Percentiles rank a stretch among this genome's conserved stretches.
Evolutionary conservation across 2,888 invertebrate genomes (phyloP).

Genomic region (Dorcus hopei): DNA sequence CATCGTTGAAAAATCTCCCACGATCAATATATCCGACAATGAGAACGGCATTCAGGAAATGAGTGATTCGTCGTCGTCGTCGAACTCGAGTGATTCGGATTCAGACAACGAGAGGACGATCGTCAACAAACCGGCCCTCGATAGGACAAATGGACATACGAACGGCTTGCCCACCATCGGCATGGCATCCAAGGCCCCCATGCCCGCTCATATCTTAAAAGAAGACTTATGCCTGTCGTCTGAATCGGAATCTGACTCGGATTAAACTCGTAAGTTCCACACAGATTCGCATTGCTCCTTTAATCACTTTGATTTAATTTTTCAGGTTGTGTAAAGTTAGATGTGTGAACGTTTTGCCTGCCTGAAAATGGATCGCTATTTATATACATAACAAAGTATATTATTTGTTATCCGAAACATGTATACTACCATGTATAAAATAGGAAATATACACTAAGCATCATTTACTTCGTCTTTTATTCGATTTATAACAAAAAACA

Average conservation of each 20-base stretch:
- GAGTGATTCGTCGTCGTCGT: constrained; percentile 44
- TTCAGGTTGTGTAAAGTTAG: background rate
- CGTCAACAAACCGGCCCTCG: constrained; percentile 1
- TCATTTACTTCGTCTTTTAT: background rate
- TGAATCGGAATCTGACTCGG: constrained; percentile 78
- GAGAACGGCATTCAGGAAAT: constrained; percentile 43
- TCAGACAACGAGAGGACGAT: constrained; percentile 34
- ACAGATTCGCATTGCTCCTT: no score
- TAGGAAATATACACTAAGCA: constrained; percentile 4
- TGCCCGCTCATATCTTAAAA: constrained; percentile 68
- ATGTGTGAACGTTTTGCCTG: background rate
- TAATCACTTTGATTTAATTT: background rate
- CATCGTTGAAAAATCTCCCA: constrained; percentile 30
- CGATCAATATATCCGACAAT: constrained; percentile 13
- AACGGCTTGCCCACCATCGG: constrained; percentile 52
- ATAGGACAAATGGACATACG: constrained; percentile 42
- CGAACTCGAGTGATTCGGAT: constrained; percentile 48
- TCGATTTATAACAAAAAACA: no score
- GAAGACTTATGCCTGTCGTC: constrained; percentile 86
- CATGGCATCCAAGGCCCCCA: constrained; percentile 40
- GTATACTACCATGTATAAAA: constrained; percentile 5
- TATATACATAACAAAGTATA: constrained; percentile 4
- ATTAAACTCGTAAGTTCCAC: constrained; percentile 32
- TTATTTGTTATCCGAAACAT: constrained; percentile 13
- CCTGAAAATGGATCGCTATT: constrained; percentile 1